These are phyloP conservation scores for Drosophila teissieri DNA, from an alignment of 1,140 invertebrate genomes.

Conservation along the genomic window DNA sequence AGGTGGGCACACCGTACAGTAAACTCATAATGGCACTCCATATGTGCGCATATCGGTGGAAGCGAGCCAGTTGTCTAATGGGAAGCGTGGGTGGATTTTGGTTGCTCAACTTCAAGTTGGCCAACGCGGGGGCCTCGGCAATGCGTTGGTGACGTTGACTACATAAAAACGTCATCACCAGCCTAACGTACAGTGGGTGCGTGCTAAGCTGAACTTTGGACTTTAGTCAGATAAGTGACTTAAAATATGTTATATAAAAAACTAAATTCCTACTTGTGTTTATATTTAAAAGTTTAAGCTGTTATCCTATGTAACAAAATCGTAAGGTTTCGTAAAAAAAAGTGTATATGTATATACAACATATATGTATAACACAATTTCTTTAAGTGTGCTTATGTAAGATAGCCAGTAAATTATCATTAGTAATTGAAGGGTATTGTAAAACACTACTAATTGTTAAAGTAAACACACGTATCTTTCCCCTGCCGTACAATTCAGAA, in stretches of 20 bases:
- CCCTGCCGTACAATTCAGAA: background rate
- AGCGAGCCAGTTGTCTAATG: slow-evolving; percentile 37
- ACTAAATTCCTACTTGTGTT: too few species aligned
- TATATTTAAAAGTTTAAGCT: too few species aligned
- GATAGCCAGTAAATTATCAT: slow-evolving; percentile 1
- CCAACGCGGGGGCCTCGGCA: slow-evolving; percentile 30
- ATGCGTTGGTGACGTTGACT: slow-evolving; percentile 52
- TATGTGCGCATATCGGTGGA: slow-evolving; percentile 31
- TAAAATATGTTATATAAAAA: too few species aligned
- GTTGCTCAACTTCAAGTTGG: slow-evolving; percentile 55
- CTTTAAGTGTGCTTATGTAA: background rate
- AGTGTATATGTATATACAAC: too few species aligned
- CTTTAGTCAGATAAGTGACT: background rate
- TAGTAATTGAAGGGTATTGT: background rate
- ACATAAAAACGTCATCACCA: slow-evolving; percentile 20
- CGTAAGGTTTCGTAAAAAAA: too few species aligned
- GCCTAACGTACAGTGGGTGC: background rate
- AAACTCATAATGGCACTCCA: slow-evolving; percentile 26
- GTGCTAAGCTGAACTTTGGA: background rate
- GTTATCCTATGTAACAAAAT: too few species aligned
- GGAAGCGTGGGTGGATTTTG: slow-evolving; percentile 57
- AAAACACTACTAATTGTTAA: background rate
- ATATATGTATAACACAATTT: background rate
- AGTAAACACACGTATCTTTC: background rate
- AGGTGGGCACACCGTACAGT: slow-evolving; percentile 42